A percentile compares a stretch with the other conserved stretches of the same genome.
Conservation (phyloP, 2,113 vertebrate genomes). For the Riparia riparia region DNA sequence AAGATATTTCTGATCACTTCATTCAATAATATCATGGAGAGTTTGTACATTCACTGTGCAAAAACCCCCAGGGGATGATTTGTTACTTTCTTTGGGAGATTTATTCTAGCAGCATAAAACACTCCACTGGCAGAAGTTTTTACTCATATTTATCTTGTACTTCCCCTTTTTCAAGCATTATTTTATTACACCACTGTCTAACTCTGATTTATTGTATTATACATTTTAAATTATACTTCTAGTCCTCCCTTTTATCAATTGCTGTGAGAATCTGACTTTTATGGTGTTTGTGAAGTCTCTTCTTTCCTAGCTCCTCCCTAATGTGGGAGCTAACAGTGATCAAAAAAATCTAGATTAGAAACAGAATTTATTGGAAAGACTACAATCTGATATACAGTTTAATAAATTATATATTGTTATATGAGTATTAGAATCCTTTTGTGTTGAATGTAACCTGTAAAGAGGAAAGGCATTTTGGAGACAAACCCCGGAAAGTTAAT, state of each 20-base stretch:
- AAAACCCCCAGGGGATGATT: neutral
- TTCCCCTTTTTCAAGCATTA: neutral
- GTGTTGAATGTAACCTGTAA: neutral
- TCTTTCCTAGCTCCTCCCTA: neutral
- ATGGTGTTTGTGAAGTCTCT: neutral
- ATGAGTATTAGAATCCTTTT: neutral
- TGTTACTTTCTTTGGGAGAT: neutral
- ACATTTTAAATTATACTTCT: neutral
- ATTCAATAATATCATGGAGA: neutral
- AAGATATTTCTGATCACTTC: neutral
- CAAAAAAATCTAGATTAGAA: neutral
- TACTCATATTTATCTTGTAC: neutral
- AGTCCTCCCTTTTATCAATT: neutral
- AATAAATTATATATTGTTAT: neutral
- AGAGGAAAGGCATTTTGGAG: neutral
- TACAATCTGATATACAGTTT: neutral
- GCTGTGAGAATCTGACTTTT: neutral
- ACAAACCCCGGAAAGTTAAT: neutral
- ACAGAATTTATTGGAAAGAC: neutral
- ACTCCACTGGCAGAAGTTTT: neutral
- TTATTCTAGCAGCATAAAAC: neutral
- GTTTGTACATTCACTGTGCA: accelerated
- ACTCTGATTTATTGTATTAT: neutral
- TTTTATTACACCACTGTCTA: neutral
- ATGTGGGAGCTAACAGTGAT: neutral